Evolutionary conservation across 2,113 vertebrate genomes (phyloP).

Genomic region (Pelvicachromis taeniatus): DNA sequence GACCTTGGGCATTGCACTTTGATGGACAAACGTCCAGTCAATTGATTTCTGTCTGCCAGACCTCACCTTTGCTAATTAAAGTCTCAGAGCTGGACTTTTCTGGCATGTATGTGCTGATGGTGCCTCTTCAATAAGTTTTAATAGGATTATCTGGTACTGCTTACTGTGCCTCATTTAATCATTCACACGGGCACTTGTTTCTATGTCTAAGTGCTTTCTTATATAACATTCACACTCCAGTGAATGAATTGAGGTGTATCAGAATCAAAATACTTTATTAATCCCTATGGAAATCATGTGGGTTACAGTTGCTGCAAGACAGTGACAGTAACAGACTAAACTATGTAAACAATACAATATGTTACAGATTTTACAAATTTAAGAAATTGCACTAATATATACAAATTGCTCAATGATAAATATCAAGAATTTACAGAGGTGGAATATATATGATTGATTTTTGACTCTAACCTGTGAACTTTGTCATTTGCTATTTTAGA

Average conservation of each 20-base stretch:
- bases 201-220: background rate
- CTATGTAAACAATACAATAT: too few species aligned
- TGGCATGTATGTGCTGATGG: background rate
- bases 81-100: background rate
- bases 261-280: too few species aligned
- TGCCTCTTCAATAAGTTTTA: background rate
- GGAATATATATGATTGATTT: too few species aligned
- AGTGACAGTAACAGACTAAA: too few species aligned
- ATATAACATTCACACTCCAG: background rate
- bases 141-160: background rate
- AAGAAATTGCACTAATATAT: too few species aligned
- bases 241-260: background rate
- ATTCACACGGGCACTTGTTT: background rate
- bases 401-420: too few species aligned
- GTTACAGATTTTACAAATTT: too few species aligned
- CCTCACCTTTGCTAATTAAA: background rate
- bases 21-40: background rate
- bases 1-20: background rate
- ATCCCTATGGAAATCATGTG: too few species aligned
- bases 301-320: too few species aligned
- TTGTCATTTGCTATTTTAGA: too few species aligned
- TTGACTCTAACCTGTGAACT: too few species aligned
- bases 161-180: background rate
- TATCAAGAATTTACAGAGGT: too few species aligned
- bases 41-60: background rate